Conservation (phyloP, 2,888 invertebrate species). For the Geophilus truncorum region DNA sequence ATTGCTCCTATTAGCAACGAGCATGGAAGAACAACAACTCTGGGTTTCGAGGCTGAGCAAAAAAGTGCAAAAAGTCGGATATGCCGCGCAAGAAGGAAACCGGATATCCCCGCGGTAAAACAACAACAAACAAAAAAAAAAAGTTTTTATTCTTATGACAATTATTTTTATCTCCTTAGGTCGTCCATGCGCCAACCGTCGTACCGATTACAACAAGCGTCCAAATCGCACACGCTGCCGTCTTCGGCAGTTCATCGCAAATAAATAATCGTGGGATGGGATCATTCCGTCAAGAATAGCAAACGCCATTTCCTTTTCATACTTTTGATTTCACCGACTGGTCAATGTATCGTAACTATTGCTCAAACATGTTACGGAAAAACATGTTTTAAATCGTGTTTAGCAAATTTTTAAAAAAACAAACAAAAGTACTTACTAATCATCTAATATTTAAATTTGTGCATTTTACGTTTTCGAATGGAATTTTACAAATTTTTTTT, state of each 20-base stretch:
- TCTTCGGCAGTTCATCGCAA: constrained; percentile 29
- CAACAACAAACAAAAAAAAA: neutral
- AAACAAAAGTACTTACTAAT: too few relatives aligned
- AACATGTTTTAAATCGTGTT: too few relatives aligned
- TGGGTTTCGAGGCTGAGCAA: constrained; percentile 90
- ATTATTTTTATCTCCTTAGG: constrained; percentile 19
- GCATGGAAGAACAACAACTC: constrained; percentile 78
- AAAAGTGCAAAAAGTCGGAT: constrained; percentile 88
- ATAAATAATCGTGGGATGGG: neutral
- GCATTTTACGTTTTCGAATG: too few relatives aligned
- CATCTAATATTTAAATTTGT: too few relatives aligned
- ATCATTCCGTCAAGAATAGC: neutral
- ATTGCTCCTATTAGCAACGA: constrained; percentile 79
- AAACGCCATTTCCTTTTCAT: too few relatives aligned
- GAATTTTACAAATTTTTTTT: too few relatives aligned
- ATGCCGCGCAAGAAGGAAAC: constrained; percentile 72
- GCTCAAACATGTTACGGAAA: too few relatives aligned
- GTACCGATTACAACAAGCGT: constrained; percentile 10
- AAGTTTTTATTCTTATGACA: neutral
- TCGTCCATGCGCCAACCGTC: constrained; percentile 36
- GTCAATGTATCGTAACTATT: too few relatives aligned
- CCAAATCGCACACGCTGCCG: constrained; percentile 36
- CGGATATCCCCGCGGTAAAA: constrained; percentile 68
- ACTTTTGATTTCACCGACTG: too few relatives aligned
- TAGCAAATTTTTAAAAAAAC: too few relatives aligned